Evolutionary conservation across 2,113 vertebrate genomes (phyloP).

Genomic region (Cololabis saira): DNA sequence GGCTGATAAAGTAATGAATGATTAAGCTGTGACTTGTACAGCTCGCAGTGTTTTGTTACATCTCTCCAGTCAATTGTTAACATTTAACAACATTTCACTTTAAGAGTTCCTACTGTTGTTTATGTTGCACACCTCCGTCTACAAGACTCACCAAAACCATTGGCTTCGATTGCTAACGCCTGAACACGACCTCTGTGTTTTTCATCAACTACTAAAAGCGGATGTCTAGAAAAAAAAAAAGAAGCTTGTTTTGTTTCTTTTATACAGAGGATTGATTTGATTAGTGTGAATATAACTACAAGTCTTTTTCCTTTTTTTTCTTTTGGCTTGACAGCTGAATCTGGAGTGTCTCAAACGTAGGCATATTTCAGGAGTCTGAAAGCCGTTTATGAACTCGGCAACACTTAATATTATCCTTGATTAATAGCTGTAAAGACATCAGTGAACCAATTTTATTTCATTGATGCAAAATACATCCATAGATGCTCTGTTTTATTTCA

Average conservation of each 20-base stretch:
- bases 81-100: conserved; percentile 17
- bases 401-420: no score
- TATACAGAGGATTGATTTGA: conserved; percentile 8
- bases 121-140: not conserved
- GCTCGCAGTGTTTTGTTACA: not conserved
- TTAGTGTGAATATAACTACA: not conserved
- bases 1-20: conserved; percentile 20
- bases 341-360: no score
- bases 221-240: conserved; percentile 4
- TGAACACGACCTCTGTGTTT: conserved; percentile 4
- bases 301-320: no score
- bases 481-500: no score
- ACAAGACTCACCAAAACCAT: conserved; percentile 1
- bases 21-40: conserved; percentile 36
- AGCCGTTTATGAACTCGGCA: no score
- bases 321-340: no score
- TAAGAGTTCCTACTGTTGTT: conserved; percentile 8
- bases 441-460: no score
- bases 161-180: not conserved
- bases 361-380: no score
- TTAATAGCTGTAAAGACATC: no score
- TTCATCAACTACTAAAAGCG: not conserved
- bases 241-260: conserved; percentile 9
- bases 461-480: no score
- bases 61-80: conserved; percentile 16